Conservation (phyloP, 1,140 invertebrate genomes). For the Danaus melanippus region DNA sequence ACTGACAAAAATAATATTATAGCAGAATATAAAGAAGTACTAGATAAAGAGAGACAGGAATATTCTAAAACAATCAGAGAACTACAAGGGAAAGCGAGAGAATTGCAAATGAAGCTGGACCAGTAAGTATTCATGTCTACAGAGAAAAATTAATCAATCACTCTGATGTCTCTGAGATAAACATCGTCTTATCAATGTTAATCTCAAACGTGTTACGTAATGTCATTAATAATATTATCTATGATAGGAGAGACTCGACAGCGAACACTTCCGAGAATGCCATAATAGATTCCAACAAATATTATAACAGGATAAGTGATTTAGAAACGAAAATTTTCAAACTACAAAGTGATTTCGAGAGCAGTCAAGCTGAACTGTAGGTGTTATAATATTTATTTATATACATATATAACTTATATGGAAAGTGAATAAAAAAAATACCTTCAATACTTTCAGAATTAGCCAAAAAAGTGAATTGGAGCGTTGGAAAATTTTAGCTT, state of each 20-base stretch:
- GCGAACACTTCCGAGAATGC: conserved; percentile 28
- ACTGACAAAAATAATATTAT: conserved; percentile 53
- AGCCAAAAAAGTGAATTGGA: conserved; percentile 52
- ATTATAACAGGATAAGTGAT: conserved; percentile 49
- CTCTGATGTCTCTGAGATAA: conserved; percentile 25
- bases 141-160: conserved; percentile 30
- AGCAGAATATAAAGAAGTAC: conserved; percentile 54
- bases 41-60: conserved; percentile 55
- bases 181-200: conserved; percentile 18
- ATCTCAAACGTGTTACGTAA: conserved; percentile 16
- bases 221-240: conserved; percentile 31
- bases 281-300: conserved; percentile 48
- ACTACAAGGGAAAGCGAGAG: conserved; percentile 44
- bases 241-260: conserved; percentile 40
- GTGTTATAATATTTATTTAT: conserved; percentile 14
- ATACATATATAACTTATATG: background rate
- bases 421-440: conserved; percentile 5
- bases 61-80: conserved; percentile 49
- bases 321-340: conserved; percentile 64
- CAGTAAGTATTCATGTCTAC: conserved; percentile 33
- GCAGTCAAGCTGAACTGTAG: conserved; percentile 50
- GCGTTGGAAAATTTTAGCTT: conserved; percentile 61
- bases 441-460: conserved; percentile 25
- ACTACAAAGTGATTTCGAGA: conserved; percentile 54
- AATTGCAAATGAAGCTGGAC: conserved; percentile 48